Conservation (phyloP, 92 coral and sea anemone species). For the Palythoa grandis region DNA sequence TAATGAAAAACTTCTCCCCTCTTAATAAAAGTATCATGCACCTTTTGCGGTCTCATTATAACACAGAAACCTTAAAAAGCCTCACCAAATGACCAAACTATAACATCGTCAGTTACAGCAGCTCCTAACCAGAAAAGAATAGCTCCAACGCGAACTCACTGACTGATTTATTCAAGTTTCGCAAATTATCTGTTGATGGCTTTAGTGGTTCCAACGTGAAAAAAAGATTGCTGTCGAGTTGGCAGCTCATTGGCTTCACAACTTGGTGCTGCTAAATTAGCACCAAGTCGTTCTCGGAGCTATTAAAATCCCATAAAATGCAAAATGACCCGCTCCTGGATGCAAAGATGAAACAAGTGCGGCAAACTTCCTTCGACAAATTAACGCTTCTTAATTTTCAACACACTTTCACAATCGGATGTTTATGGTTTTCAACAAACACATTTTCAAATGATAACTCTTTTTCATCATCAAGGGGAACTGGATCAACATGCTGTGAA, state of each 20-base stretch:
- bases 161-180: not conserved
- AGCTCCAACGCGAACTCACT: not conserved
- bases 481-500: constrained; percentile 13
- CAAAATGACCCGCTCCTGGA: constrained; percentile 3
- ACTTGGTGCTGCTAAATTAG: constrained; percentile 1
- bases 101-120: too few species aligned
- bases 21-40: too few species aligned
- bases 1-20: too few species aligned
- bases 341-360: constrained; percentile 14
- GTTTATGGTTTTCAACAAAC: constrained; percentile 35
- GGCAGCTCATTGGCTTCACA: constrained; percentile 17
- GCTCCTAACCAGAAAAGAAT: too few species aligned
- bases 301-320: constrained; percentile 43
- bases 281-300: constrained; percentile 1
- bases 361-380: constrained; percentile 45
- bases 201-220: not conserved
- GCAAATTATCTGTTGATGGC: not conserved
- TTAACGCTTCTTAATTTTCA: constrained; percentile 46
- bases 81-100: too few species aligned
- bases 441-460: constrained; percentile 27
- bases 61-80: too few species aligned
- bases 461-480: constrained; percentile 16
- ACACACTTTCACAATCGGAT: constrained; percentile 34
- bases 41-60: too few species aligned
- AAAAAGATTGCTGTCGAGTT: not conserved